Evolutionary conservation across 1,140 invertebrate species (phyloP), one percentile per base, ranked within the genome.

Genomic region (Neelides sp.): DNA sequence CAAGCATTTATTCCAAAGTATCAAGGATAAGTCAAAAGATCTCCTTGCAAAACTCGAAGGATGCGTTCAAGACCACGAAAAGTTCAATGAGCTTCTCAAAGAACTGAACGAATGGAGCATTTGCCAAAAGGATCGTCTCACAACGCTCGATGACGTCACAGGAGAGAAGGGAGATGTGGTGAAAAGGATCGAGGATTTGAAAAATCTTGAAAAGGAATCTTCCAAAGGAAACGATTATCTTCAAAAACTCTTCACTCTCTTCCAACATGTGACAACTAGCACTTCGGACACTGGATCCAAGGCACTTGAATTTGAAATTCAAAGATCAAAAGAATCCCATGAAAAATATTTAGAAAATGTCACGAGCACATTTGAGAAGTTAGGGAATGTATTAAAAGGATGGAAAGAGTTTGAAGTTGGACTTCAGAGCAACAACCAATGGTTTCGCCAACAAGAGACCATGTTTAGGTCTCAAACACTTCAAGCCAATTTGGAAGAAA

Each of bases 401-500:
- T 96, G 92, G 91, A 74, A 80, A 52, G 79, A 85, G 49, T 94
- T 92, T 69, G 89, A 95, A 64, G 70, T 74, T 32, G 77, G 80
- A 28, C 71, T 90, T 24, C 82, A 92, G 55, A 69, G 73, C 10
- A 77, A 88, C 26, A 80, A 79, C 4, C 78, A 82, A 56, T 95
- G 90, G 89, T 82, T 93, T 48, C 78, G 83, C 61, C 69, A 76
- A 28, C 80, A 82, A 62, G 91, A 95, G 72, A 73, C 77, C 23
- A 75, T 79, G 22, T 85, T 94, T 62, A 78, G 85, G 50, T 84
- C 91, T 57, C 85, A 91, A 67, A 79, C 81, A 46, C 69, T 92
- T 1, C 81, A 86, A 62, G 79, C 81, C 5, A 83, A 79, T 10
- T 69, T 91, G 19, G 66, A 77, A 43, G 86, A 92, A 57, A 95